These are phyloP conservation scores for Orchesella cincta DNA, from an alignment of 1,140 invertebrate species.

Conservation along the genomic window DNA sequence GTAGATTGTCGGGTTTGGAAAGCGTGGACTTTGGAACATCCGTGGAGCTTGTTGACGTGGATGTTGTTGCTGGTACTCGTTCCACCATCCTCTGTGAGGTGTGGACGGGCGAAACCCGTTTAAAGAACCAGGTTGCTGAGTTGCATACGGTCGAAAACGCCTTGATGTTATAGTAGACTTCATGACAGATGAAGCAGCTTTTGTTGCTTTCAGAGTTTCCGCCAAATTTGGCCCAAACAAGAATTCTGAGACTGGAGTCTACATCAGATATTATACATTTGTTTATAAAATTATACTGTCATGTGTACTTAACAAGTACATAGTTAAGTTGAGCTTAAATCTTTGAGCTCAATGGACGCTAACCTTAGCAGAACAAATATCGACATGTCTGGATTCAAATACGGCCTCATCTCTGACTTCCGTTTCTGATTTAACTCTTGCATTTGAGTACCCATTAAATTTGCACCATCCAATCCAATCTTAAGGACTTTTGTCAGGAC, in stretches of 20 bases:
- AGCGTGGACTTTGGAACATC: no score
- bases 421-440: conserved; percentile 15
- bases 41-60: background rate
- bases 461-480: conserved; percentile 10
- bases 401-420: background rate
- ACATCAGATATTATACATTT: no score
- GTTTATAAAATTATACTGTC: no score
- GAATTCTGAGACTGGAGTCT: conserved; percentile 3
- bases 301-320: no score
- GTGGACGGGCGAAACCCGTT: background rate
- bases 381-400: background rate
- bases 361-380: background rate
- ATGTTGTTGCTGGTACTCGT: background rate
- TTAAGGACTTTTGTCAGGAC: background rate
- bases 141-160: background rate
- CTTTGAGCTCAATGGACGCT: no score
- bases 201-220: background rate
- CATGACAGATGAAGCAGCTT: background rate
- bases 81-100: background rate
- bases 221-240: background rate
- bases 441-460: background rate
- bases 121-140: conserved; percentile 13
- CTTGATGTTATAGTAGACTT: background rate
- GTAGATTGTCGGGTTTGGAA: background rate
- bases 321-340: no score